Percentiles rank a stretch among this genome's conserved stretches.
Conservation (phyloP, 2,113 vertebrate species). For the Lampris megalopsis region DNA sequence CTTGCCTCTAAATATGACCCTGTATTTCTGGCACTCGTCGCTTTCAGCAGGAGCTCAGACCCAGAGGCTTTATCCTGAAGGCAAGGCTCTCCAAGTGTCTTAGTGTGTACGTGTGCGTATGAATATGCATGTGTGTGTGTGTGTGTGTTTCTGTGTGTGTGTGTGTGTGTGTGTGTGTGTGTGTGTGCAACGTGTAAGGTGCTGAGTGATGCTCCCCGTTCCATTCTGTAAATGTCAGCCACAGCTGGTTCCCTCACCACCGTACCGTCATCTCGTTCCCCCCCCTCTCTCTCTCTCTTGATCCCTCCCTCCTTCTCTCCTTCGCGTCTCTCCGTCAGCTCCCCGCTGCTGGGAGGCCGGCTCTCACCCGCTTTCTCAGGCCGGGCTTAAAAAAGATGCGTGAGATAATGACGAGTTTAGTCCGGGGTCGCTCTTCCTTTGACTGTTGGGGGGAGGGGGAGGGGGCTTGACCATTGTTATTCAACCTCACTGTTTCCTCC, state of each 20-base stretch:
- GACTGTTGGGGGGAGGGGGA: too few species aligned
- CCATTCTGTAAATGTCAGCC: conserved; percentile 69
- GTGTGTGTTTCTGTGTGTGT: conserved; percentile 4
- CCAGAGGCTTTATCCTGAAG: conserved; percentile 54
- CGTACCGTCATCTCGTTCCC: conserved; percentile 24
- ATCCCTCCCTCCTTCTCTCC: conserved; percentile 31
- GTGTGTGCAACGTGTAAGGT: conserved; percentile 57
- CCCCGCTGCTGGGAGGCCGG: background rate
- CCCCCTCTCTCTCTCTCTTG: conserved; percentile 47
- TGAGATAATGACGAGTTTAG: background rate
- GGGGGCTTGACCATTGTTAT: too few species aligned
- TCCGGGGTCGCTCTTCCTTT: conserved; percentile 16
- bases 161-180: conserved; percentile 10
- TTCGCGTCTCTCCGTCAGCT: conserved; percentile 26
- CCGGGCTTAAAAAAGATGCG: background rate
- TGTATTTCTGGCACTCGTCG: conserved; percentile 68
- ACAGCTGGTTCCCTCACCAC: conserved; percentile 11
- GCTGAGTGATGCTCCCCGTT: conserved; percentile 70
- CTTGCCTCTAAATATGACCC: conserved; percentile 48
- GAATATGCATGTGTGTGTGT: too few species aligned
- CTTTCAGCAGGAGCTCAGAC: conserved; percentile 68
- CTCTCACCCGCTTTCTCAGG: conserved; percentile 3
- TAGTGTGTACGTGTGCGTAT: background rate
- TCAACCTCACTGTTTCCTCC: too few species aligned
- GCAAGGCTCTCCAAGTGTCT: conserved; percentile 20